Percentiles rank a stretch among this genome's conserved stretches.
These are phyloP conservation scores for Caprella mutica DNA, from an alignment of 2,888 invertebrate species.

Conservation along the genomic window DNA sequence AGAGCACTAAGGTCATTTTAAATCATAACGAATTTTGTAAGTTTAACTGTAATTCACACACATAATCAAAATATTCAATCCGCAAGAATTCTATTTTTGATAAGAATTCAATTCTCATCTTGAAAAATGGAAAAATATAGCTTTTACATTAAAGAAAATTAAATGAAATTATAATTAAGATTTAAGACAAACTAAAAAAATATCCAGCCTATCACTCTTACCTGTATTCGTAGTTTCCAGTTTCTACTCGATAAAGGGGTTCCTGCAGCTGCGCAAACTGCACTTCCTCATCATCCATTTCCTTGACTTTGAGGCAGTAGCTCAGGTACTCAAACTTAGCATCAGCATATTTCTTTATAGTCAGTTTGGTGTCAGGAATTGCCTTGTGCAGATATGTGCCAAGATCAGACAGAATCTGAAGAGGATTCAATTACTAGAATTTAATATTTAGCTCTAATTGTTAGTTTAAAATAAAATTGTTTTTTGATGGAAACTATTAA, in stretches of 20 bases:
- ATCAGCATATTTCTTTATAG: constrained; percentile 95
- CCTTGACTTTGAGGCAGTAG: constrained; percentile 94
- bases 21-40: constrained; percentile 52
- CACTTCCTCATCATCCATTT: constrained; percentile 98
- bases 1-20: no score
- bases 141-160: no score
- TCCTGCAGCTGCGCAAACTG: constrained; percentile 86
- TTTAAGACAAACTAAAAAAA: background rate
- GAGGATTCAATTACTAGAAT: no score
- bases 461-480: no score
- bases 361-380: constrained; percentile 93
- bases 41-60: constrained; percentile 6
- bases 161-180: background rate
- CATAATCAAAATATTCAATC: background rate
- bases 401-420: constrained; percentile 76
- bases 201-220: no score
- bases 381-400: constrained; percentile 95
- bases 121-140: background rate
- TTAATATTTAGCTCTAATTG: no score
- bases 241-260: constrained; percentile 92
- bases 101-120: background rate
- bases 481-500: background rate
- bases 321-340: constrained; percentile 98
- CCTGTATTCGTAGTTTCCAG: constrained; percentile 95
- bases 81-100: no score